Evolutionary conservation across 2,888 invertebrate genomes (phyloP).

Genomic region (Strigamia crassipes): DNA sequence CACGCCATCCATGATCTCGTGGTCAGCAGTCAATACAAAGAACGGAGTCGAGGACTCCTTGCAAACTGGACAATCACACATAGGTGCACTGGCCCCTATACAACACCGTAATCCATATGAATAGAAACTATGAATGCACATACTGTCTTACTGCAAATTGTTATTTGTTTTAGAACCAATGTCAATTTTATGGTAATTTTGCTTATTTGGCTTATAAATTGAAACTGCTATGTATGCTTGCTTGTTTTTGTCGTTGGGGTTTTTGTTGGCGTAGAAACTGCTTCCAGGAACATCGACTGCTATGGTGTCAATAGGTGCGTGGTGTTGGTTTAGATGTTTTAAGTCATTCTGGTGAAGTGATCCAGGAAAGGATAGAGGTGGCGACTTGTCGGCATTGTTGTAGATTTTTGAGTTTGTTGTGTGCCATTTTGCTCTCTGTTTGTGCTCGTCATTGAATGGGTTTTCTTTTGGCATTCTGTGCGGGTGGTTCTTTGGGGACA

Average conservation of each 20-base stretch:
- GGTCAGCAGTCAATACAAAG: no score
- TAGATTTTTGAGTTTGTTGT: neutral
- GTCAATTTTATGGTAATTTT: neutral
- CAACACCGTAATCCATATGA: no score
- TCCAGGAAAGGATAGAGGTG: neutral
- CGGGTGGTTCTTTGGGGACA: neutral
- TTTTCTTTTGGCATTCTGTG: no score
- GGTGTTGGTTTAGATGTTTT: neutral
- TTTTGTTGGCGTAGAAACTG: neutral
- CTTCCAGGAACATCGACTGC: slow-evolving; percentile 24
- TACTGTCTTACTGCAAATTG: neutral
- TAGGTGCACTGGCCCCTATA: no score
- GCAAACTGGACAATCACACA: no score
- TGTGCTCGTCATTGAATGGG: neutral
- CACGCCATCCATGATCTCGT: no score
- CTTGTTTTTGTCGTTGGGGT: neutral
- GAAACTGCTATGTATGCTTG: slow-evolving; percentile 23
- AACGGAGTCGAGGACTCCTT: no score
- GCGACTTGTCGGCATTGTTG: neutral
- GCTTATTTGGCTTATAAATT: neutral
- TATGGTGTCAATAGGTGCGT: neutral
- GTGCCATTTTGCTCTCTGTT: neutral
- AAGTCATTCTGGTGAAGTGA: neutral
- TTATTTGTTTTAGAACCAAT: neutral
- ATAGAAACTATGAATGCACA: no score